Evolutionary conservation across 2,113 vertebrate species (phyloP).

Genomic region (Muntiacus reevesi): DNA sequence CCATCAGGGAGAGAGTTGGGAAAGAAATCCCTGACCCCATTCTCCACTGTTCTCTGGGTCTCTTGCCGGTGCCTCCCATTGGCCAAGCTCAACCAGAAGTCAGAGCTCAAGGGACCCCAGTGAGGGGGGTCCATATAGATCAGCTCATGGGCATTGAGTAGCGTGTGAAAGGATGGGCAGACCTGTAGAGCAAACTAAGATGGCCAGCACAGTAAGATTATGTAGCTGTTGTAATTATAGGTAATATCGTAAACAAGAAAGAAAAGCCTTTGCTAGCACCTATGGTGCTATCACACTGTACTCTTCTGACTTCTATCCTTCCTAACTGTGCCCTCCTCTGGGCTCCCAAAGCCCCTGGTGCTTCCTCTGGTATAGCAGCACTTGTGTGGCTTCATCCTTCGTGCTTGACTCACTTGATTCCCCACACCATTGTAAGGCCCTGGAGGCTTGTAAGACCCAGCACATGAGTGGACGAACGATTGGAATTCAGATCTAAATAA

Average conservation of each 20-base stretch:
- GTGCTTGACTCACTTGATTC: background rate
- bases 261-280: background rate
- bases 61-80: background rate
- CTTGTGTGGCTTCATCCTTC: background rate
- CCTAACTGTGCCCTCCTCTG: background rate
- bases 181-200: background rate
- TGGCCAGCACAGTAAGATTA: background rate
- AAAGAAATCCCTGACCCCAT: background rate
- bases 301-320: background rate
- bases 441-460: background rate
- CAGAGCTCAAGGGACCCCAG: background rate
- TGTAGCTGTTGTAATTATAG: background rate
- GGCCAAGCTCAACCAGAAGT: background rate
- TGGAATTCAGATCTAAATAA: background rate
- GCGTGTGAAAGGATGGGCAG: background rate
- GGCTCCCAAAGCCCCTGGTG: background rate
- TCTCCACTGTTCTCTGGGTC: background rate
- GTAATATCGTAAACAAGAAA: background rate
- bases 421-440: background rate
- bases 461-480: accelerated
- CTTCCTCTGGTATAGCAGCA: accelerated
- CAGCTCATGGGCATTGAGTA: background rate
- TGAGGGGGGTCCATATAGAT: background rate
- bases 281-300: background rate
- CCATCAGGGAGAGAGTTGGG: background rate